Conservation (phyloP, 2,797 vertebrate species). For the Alectoris magna region DNA sequence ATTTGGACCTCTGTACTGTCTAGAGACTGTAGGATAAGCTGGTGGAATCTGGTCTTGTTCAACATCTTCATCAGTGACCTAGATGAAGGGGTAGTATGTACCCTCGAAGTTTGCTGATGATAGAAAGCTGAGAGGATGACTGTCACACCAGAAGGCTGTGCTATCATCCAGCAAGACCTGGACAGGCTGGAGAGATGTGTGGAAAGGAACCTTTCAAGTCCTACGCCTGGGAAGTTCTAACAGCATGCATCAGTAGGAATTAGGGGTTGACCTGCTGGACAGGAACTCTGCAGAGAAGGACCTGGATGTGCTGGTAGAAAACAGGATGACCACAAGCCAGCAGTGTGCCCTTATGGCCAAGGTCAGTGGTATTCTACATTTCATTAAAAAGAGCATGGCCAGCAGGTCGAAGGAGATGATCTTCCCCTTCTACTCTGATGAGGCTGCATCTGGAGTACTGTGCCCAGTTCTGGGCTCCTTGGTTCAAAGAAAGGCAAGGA, state of each 20-base stretch:
- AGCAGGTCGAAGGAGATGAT: too few relatives aligned
- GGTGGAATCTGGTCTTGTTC: not conserved
- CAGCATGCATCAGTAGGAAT: not conserved
- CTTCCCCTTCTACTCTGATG: not conserved
- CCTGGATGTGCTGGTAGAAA: not conserved
- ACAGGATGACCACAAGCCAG: too few relatives aligned
- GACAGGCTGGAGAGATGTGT: not conserved
- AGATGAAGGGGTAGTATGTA: too few relatives aligned
- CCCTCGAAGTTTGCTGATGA: too few relatives aligned
- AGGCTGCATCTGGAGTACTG: not conserved
- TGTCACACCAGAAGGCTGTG: not conserved
- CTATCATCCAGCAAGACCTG: not conserved
- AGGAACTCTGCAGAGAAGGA: not conserved
- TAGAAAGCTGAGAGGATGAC: not conserved
- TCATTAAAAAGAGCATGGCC: too few relatives aligned
- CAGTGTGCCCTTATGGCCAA: too few relatives aligned
- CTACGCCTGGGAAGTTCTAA: not conserved
- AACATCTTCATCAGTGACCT: too few relatives aligned
- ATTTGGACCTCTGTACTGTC: not conserved
- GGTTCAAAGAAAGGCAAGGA: not conserved
- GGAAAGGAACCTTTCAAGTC: not conserved
- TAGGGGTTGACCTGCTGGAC: not conserved
- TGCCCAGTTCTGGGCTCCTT: too few relatives aligned
- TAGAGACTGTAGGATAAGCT: not conserved
- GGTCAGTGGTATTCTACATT: too few relatives aligned